Evolutionary conservation across 2,888 invertebrate genomes (phyloP), one percentile per base, ranked within the genome.

Genomic region (Leucophenga maculata): DNA sequence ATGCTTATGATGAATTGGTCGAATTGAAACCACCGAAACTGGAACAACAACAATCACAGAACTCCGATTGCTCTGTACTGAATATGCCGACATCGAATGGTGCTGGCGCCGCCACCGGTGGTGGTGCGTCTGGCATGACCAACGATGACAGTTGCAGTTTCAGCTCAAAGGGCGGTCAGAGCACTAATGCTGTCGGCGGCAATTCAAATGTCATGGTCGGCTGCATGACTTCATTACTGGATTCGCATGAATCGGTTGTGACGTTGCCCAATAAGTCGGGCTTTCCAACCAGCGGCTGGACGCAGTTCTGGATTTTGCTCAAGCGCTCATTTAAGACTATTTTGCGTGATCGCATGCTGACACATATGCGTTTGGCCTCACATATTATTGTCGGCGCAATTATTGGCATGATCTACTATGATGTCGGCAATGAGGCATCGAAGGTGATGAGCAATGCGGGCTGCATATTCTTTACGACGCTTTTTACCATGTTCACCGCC

Each of bases 401-500:
- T 71, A 96, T 98, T 79, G 98, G 98, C 44, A 92, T 96, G 88
- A 93, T 98, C 86, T 98, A 97, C 88, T 96, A 96, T 80, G 95
- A 95, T 82, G 97, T 96, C 78, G 98, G 98, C 6, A 93, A 95
- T 78, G 96, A 98, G 85, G 97, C 97, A 18, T 94, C 94, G 66
- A 97, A 97, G 89, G 96, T 96, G 26, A 95, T 94, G 91, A 97
- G 97, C 89, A 98, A 98, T 85, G 94, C 97, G 26, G 97, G 97
- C 57, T 97, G 96, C 89, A 92, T 98, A 79, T 98, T 98, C 90
- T 98, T 98, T 90, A 97, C 96, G 76, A 94, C 97, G 78, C 93
- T 98, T 89, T 98, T 98, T 89, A 94, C 97, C 77, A 97, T 97
- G 94, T 98, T 98, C 88, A 97, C 97, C 67, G 97, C 98, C 65